Base-by-base conservation (phyloP, 2,113 vertebrate species). In the Seriola dumerili region DNA sequence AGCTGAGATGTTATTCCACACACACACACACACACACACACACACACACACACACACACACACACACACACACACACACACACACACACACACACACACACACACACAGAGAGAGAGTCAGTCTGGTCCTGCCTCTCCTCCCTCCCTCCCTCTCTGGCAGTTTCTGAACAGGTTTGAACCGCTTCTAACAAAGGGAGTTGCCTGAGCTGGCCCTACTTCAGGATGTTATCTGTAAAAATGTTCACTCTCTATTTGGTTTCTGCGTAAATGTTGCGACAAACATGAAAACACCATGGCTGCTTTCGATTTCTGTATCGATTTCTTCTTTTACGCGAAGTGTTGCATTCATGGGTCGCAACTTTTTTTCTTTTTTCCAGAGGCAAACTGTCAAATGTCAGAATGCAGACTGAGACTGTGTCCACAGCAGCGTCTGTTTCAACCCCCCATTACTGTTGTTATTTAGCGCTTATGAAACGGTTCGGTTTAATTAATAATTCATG, bases 101-200 rank as follows among this genome's bases (percentile, higher is more conserved):
- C 38, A 2, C 23, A 48, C 4, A 21, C 8, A 78, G 4, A 72
- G 68, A n/a, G n/a, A n/a, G n/a, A n/a, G n/a, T 67, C 68, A 85
- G 81, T 17, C 55, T 83, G 93, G 90, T 88, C 70, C 79, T 72
- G 88, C 95, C 94, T 90, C 91, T 90, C 57, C 61, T 32, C 81
- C 94, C 94, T 91, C 36, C 83, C 93, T 88, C 88, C 88, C 75
- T 80, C 85, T 91, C 94, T 95, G 93, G 96, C 95, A 95, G 96
- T 97, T 96, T 96, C 95, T 91, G 97, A 99, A 98, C 97, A 98
- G 97, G 98, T 98, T 99, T 97, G 96, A 99, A 98, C 97, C 98
- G 97, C 97, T 98, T 99, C 96, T 94, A 97, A 98, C 97, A 99
- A 99, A 98, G 97, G 96, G 96, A 97, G 97, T 95, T 96, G 97